Conservation (phyloP, 2,797 vertebrate species). For the Molossus molossus region DNA sequence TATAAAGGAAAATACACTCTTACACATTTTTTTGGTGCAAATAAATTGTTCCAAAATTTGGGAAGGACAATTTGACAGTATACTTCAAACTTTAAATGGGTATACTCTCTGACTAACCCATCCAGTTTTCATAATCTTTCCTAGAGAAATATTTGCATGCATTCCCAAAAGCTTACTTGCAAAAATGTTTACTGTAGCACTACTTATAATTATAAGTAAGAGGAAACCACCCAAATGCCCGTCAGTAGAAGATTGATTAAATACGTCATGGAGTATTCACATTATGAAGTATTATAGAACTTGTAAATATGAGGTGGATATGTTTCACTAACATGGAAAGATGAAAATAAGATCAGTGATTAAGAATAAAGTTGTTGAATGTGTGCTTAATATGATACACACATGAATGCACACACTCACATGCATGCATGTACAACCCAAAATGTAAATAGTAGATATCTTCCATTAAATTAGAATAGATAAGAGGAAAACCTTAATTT, state of each 20-base stretch:
- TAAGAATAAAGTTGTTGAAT: background rate
- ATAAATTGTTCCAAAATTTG: constrained; percentile 1
- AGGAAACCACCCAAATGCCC: background rate
- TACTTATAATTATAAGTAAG: constrained; percentile 8
- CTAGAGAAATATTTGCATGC: background rate
- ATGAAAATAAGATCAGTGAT: background rate
- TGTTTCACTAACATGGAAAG: background rate
- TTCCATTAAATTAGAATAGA: background rate
- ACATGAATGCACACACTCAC: background rate
- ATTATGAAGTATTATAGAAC: background rate
- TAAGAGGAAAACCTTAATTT: background rate
- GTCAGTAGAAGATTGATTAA: background rate
- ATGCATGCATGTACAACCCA: background rate
- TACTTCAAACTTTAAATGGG: background rate
- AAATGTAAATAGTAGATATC: background rate
- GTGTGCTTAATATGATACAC: background rate
- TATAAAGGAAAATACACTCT: background rate
- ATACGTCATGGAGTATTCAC: background rate
- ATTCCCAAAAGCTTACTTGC: background rate
- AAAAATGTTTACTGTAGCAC: background rate
- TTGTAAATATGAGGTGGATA: background rate
- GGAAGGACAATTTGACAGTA: background rate
- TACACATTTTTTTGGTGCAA: background rate
- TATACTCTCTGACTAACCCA: background rate
- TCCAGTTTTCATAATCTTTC: background rate